Percentiles rank a stretch among this genome's conserved stretches.
Conservation (phyloP, 1,140 invertebrate species). For the Halesus radiatus region DNA sequence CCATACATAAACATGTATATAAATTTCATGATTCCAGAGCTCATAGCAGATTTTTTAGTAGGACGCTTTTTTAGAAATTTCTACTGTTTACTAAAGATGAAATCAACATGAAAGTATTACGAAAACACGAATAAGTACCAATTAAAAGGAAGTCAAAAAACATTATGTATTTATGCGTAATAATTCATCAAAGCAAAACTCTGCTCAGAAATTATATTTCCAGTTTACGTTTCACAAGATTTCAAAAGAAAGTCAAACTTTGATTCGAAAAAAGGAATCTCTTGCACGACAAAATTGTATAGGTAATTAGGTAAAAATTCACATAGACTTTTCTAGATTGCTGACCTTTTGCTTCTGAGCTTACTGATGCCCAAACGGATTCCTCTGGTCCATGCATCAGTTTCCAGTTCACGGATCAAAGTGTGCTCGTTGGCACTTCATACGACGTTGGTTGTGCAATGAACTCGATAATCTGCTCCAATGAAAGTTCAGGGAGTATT, state of each 20-base stretch:
- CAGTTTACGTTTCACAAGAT: neutral
- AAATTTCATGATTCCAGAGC: too few species aligned
- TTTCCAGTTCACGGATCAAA: conserved; percentile 53
- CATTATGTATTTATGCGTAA: too few species aligned
- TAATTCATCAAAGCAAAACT: neutral
- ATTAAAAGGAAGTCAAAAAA: too few species aligned
- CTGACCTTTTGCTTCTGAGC: conserved; percentile 47
- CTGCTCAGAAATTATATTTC: neutral
- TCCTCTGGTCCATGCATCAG: conserved; percentile 42
- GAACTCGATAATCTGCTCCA: conserved; percentile 42
- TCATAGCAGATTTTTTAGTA: too few species aligned
- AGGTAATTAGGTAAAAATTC: neutral
- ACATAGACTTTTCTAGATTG: neutral
- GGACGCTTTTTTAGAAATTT: too few species aligned
- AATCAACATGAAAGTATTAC: too few species aligned
- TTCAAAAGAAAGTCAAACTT: neutral
- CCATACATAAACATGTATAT: too few species aligned
- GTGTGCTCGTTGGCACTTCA: conserved; percentile 48
- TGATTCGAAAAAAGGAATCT: neutral
- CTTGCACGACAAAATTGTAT: neutral
- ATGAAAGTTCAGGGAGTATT: neutral
- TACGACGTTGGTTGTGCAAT: conserved; percentile 48
- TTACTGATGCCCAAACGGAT: conserved; percentile 22
- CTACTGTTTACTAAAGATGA: too few species aligned
- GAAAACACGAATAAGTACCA: too few species aligned